These are phyloP conservation scores for Anoplopoma fimbria DNA, from an alignment of 2,113 vertebrate genomes.

Conservation along the genomic window DNA sequence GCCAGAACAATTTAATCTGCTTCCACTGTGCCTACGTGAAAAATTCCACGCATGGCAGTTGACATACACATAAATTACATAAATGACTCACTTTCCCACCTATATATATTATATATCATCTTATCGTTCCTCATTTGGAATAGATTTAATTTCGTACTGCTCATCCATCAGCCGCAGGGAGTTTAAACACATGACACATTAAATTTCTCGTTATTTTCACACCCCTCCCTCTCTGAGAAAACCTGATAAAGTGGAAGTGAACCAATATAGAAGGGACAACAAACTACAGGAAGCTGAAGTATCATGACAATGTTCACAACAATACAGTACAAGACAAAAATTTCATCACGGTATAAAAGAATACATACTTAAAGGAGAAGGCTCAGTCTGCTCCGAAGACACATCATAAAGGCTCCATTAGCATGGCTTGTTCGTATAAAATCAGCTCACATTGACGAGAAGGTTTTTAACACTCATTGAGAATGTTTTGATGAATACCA, in stretches of 20 bases:
- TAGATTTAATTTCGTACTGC: slow-evolving; percentile 1
- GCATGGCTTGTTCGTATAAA: slow-evolving; percentile 38
- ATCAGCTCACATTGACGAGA: slow-evolving; percentile 21
- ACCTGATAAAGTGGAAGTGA: neutral
- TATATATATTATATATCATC: slow-evolving; percentile 17
- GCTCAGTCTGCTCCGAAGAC: neutral
- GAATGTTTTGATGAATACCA: neutral
- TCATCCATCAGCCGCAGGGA: slow-evolving; percentile 3
- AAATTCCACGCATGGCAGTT: slow-evolving; percentile 26
- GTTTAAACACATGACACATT: neutral
- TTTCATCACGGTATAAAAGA: neutral
- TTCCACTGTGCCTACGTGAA: slow-evolving; percentile 23
- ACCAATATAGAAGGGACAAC: neutral
- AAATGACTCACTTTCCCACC: slow-evolving; percentile 20
- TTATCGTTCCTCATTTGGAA: neutral
- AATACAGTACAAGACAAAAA: neutral
- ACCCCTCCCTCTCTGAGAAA: neutral
- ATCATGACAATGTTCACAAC: slow-evolving; percentile 22
- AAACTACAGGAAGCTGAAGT: neutral
- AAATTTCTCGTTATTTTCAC: slow-evolving; percentile 3
- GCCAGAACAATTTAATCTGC: slow-evolving; percentile 58
- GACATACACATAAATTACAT: slow-evolving; percentile 27
- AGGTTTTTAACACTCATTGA: neutral
- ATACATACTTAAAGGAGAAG: neutral
- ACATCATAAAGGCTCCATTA: slow-evolving; percentile 24